Conservation (phyloP, 53 echinoderm and acorn worm species). For the Astropecten irregularis region DNA sequence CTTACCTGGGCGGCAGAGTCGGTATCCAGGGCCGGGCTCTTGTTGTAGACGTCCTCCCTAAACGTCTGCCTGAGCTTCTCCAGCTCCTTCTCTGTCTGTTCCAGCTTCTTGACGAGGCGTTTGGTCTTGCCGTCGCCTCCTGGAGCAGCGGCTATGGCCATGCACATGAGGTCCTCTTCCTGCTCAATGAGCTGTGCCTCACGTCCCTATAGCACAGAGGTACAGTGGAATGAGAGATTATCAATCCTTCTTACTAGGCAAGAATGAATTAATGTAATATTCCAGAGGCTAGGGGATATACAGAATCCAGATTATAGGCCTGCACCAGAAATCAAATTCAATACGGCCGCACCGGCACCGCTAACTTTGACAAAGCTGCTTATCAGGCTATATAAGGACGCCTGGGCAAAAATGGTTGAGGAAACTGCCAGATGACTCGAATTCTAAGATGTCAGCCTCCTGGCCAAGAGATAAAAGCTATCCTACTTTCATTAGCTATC, state of each 20-base stretch:
- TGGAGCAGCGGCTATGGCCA: slow-evolving; percentile 42
- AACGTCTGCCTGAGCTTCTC: slow-evolving; percentile 57
- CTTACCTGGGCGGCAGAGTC: slow-evolving; percentile 64
- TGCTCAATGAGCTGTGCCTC: slow-evolving; percentile 63
- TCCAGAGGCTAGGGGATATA: not conserved
- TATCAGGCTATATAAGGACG: too few species aligned
- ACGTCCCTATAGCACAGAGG: slow-evolving; percentile 29
- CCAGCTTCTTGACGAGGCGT: slow-evolving; percentile 48
- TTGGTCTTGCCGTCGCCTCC: slow-evolving; percentile 24
- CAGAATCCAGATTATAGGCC: not conserved
- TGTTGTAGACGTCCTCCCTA: slow-evolving; percentile 55
- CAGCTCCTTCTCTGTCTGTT: slow-evolving; percentile 63
- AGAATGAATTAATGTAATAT: not conserved
- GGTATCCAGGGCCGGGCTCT: slow-evolving; percentile 31
- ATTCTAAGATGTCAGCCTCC: too few species aligned
- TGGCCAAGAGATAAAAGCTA: too few species aligned
- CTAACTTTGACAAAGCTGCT: too few species aligned
- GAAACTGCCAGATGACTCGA: too few species aligned
- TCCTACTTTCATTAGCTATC: too few species aligned
- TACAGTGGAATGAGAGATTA: not conserved
- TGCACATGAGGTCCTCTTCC: slow-evolving; percentile 61
- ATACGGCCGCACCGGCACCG: too few species aligned
- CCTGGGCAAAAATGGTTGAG: too few species aligned
- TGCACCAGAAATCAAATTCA: not conserved
- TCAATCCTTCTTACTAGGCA: not conserved